These are phyloP conservation scores for Aramus guarauna DNA, from an alignment of 2,113 vertebrate genomes.

Conservation along the genomic window DNA sequence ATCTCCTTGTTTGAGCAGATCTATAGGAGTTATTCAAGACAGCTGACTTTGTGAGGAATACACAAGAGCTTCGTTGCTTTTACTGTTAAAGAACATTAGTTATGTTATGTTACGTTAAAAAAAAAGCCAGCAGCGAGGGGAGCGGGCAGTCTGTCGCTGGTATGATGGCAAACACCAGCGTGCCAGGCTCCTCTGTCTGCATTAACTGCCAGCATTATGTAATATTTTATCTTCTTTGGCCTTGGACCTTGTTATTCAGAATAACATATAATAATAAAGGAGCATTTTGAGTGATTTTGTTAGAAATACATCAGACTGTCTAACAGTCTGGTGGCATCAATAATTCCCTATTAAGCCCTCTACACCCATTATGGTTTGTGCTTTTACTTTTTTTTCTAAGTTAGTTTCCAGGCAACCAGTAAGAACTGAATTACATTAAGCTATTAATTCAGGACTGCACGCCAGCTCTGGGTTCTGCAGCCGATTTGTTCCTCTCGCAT, in stretches of 20 bases:
- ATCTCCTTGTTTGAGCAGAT: neutral
- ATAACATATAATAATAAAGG: neutral
- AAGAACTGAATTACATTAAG: slow-evolving; percentile 71
- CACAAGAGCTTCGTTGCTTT: rapidly evolving
- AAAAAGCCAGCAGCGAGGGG: neutral
- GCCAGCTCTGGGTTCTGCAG: slow-evolving; percentile 42
- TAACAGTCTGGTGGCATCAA: slow-evolving; percentile 59
- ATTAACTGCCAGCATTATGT: neutral
- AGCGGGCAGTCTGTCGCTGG: neutral
- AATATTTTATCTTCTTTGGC: neutral
- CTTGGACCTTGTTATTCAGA: neutral
- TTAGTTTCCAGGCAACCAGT: slow-evolving; percentile 79
- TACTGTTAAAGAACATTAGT: neutral
- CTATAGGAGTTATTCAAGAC: neutral
- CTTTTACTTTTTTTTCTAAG: slow-evolving; percentile 23
- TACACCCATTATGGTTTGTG: slow-evolving; percentile 56
- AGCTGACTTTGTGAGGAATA: neutral
- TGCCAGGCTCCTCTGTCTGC: neutral
- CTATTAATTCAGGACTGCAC: slow-evolving; percentile 70
- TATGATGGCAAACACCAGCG: neutral
- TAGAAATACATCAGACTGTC: slow-evolving; percentile 16
- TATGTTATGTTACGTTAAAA: rapidly evolving
- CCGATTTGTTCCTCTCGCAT: neutral
- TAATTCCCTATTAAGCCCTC: slow-evolving; percentile 73
- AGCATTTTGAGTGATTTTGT: neutral